Evolutionary conservation across 2,113 vertebrate genomes (phyloP), one percentile per base, ranked within the genome.

Genomic region (Tetraodon nigroviridis): DNA sequence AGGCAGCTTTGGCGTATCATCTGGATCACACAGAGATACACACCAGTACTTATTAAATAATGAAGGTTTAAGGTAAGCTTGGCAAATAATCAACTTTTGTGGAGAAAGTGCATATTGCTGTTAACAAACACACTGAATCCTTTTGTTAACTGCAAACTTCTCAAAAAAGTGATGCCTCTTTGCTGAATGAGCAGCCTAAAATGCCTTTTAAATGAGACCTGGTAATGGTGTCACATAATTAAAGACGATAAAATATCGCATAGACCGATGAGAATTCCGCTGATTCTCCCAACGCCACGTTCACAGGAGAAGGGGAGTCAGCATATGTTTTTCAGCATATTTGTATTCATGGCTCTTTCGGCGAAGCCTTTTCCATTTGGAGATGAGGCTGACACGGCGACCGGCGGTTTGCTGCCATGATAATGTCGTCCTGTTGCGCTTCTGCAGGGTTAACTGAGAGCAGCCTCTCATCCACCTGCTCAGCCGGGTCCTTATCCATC

Each of bases 321-420:
- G 75, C 75, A 76, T 82, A 75, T 76, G 74, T 75, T 78, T 67
- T 75, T 72, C 40, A 19, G 48, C 60, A 51, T 86, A 89, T 86
- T 85, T 55, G 72, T 80, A 87, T 89, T 89, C 82, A 87, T 87
- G 71, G 61, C 51, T 87, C 86, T 84, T 75, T 77, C 51, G 63
- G 71, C 55, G 13, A 46, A 71, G 57, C 65, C 51, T 64, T 86
- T 83, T 75, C 58, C 67, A 58, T 51, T 54, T 71, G 66, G 55
- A 81, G 78, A 83, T 85, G 78, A 77, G 62, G 71, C 57, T 83
- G 84, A 81, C 85, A 85, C 48, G 54, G 56, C 80, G 84, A 83
- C 84, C 84, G 6, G 10, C 2, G 4, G 56, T 79, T 75, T 58
- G 54, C 55, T 37, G 54, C 58, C 65, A 54, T 59, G 64, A 71